Percentiles rank a stretch among this genome's conserved stretches.
These are phyloP conservation scores for Spilarctia lutea DNA, from an alignment of 2,888 invertebrate species.

Conservation along the genomic window DNA sequence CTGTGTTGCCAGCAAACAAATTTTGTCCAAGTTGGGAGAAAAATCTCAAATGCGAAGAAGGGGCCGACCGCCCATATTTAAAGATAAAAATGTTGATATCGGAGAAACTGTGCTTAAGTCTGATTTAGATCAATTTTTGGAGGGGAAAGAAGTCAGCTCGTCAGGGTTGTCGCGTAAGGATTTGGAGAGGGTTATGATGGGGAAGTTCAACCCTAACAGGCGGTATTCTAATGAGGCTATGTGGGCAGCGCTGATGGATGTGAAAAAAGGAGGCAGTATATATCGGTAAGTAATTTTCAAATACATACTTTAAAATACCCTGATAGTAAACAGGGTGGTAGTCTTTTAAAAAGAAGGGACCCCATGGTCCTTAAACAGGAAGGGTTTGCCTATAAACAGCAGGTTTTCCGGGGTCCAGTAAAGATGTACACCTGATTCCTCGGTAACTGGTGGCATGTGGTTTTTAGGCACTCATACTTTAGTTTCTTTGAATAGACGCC, in stretches of 20 bases:
- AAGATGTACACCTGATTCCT: no score
- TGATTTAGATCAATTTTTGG: conserved; percentile 82
- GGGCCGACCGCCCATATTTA: conserved; percentile 80
- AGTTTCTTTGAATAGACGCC: no score
- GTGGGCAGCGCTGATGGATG: conserved; percentile 87
- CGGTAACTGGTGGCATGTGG: no score
- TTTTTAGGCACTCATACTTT: no score
- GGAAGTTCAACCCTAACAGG: conserved; percentile 83
- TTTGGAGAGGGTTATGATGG: conserved; percentile 84
- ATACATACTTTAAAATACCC: background rate
- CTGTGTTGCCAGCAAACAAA: conserved; percentile 61
- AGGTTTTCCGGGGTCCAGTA: no score
- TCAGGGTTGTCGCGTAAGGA: conserved; percentile 82
- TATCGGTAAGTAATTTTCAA: conserved; percentile 75
- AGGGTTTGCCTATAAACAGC: no score
- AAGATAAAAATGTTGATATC: conserved; percentile 79
- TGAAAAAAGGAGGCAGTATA: conserved; percentile 87
- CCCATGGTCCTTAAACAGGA: no score
- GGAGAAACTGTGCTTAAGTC: conserved; percentile 81
- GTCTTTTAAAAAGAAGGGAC: no score
- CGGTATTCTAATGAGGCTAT: conserved; percentile 84
- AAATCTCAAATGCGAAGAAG: conserved; percentile 70
- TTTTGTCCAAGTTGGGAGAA: conserved; percentile 68
- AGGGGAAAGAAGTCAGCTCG: conserved; percentile 82
- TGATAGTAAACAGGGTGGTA: no score